Conservation (phyloP, 2,797 vertebrate species). For the Kryptopterus vitreolus region DNA sequence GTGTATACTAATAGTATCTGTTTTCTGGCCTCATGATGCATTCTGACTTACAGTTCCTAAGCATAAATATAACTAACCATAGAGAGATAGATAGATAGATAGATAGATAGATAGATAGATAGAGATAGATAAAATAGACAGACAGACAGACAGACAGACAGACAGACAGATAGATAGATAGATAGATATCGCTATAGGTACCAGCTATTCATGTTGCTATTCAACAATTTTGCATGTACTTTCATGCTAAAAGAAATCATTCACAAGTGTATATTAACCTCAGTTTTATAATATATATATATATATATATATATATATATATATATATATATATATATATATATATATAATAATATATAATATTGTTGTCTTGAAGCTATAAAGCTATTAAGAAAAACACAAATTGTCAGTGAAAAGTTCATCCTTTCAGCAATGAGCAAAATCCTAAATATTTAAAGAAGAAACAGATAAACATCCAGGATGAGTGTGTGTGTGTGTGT, state of each 20-base stretch:
- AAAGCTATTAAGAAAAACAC: background rate
- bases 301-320: too few relatives aligned
- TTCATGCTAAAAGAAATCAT: background rate
- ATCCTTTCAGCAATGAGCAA: background rate
- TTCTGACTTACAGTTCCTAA: background rate
- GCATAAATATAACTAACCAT: background rate
- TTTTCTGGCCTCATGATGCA: background rate
- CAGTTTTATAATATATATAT: too few relatives aligned
- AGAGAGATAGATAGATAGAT: background rate
- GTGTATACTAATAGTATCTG: background rate
- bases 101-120: too few relatives aligned
- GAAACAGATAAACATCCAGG: too few relatives aligned
- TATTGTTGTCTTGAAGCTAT: background rate
- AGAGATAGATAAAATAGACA: too few relatives aligned
- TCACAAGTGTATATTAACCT: background rate
- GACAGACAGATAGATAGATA: too few relatives aligned
- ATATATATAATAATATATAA: too few relatives aligned
- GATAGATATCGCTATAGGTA: background rate
- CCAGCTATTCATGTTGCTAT: background rate
- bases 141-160: too few relatives aligned
- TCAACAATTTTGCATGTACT: background rate
- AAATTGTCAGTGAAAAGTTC: background rate
- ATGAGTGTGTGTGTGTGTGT: constrained; percentile 11
- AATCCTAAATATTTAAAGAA: too few relatives aligned
- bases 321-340: too few relatives aligned